Conservation (phyloP, 2,113 vertebrate species). For the Etheostoma cragini region DNA sequence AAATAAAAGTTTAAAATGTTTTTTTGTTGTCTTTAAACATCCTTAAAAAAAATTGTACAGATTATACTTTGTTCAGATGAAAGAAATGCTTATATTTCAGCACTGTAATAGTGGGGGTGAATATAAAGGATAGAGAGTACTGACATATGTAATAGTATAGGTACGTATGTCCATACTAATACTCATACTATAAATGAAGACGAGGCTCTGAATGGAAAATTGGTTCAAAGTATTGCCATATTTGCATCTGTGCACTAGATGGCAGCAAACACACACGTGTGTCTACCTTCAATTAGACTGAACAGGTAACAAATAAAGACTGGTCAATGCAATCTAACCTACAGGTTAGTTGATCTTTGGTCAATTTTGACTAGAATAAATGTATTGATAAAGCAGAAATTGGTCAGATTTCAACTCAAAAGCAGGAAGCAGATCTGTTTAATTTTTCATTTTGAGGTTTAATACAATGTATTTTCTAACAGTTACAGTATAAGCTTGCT, state of each 20-base stretch:
- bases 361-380: background rate
- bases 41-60: background rate
- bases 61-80: background rate
- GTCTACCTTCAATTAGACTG: background rate
- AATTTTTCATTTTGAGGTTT: background rate
- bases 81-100: background rate
- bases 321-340: background rate
- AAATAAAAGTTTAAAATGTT: slow-evolving; percentile 82
- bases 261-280: slow-evolving; percentile 56
- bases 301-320: background rate
- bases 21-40: slow-evolving; percentile 43
- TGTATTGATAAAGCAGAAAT: background rate
- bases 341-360: background rate
- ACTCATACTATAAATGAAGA: background rate
- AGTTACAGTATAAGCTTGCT: background rate
- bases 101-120: background rate
- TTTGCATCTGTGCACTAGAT: slow-evolving; percentile 49
- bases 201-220: background rate
- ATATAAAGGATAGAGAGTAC: background rate
- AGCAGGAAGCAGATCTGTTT: background rate
- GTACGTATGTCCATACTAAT: background rate
- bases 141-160: background rate
- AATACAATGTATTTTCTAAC: background rate
- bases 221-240: background rate
- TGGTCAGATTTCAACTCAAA: background rate